Base-by-base conservation (phyloP, 2,888 invertebrate genomes). In the Caenorhabditis zanzibari region DNA sequence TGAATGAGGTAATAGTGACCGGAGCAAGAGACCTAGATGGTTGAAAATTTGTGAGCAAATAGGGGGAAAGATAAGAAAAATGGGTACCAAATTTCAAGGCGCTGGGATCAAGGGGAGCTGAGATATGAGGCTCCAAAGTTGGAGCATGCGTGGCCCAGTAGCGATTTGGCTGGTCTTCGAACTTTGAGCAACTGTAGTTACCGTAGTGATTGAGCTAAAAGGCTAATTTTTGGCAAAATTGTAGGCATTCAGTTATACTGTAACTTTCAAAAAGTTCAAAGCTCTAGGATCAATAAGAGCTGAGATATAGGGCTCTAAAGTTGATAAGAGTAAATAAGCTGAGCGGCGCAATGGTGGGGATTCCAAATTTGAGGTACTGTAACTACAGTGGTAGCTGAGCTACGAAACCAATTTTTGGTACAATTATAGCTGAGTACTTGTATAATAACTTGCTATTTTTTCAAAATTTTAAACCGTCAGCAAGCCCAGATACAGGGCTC, bases 41-140 rank as follows among this genome's bases (percentile, higher is more conserved):
- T 22, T 5, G 49, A 49, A 49, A 19, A 6, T n/a, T 54, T 0
- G 54, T 19, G 5, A 19, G 49, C 5, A 5, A n/a, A 6, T 19
- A 19, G 19, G 0, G 22, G 22, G 10, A 22, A 10, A 22, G 6
- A 0, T 7, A 22, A 9, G 19, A 22, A 9, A 24, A 3, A 24
- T 54, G 26, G 3, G 6, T 3, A 0, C 14, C 0, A 26, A 26
- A 54, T 54, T 26, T 54, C 26, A 54, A 26, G 22, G 26, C 12
- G 19, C 6, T 54, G 7, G 22, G 22, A 22, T 22, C 22, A 19
- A 9, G 5, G 16, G 44, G 54, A 54, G 32, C 58, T 19, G n/a
- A 58, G 58, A 58, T 58, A 58, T 28, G 58, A 58, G 1, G 14
- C 28, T 58, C 28, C 28, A 24, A 56, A 56, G 26, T 56, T 56